Percentiles rank a stretch among this genome's conserved stretches.
Conservation (phyloP, 2,888 invertebrate genomes). For the Fragum whitleyi region DNA sequence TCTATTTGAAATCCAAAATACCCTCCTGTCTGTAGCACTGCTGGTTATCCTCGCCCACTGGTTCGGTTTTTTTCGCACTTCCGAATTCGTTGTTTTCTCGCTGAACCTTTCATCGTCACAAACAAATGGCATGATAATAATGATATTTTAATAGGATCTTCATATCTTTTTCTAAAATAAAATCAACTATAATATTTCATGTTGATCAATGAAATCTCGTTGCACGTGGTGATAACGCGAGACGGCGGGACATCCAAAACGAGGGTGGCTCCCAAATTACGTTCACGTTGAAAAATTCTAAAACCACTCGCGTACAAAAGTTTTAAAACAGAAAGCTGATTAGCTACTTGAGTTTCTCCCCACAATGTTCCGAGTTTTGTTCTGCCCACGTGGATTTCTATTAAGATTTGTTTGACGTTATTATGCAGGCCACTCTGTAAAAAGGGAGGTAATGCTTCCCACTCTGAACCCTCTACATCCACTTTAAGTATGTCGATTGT, state of each 20-base stretch:
- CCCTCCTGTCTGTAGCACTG: too few species aligned
- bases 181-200: not conserved
- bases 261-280: slow-evolving; percentile 32
- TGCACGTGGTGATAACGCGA: slow-evolving; percentile 38
- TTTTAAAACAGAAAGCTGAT: slow-evolving; percentile 33
- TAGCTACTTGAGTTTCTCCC: slow-evolving; percentile 22
- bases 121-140: too few species aligned
- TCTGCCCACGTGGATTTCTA: slow-evolving; percentile 51
- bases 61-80: too few species aligned
- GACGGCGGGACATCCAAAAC: slow-evolving; percentile 26
- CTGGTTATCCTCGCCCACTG: too few species aligned
- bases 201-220: slow-evolving; percentile 54
- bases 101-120: too few species aligned
- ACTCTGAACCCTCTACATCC: slow-evolving; percentile 59
- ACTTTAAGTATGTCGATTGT: slow-evolving; percentile 56
- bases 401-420: slow-evolving; percentile 54
- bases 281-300: slow-evolving; percentile 55
- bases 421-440: slow-evolving; percentile 41
- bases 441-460: slow-evolving; percentile 53
- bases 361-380: slow-evolving; percentile 16
- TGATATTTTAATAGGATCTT: too few species aligned
- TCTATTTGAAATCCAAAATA: too few species aligned
- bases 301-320: slow-evolving; percentile 53
- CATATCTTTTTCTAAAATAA: too few species aligned
- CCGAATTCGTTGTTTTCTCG: too few species aligned